phyloP scores from a whole-genome alignment of 2,113 vertebrate species.

The Sceloporus undulatus region DNA sequence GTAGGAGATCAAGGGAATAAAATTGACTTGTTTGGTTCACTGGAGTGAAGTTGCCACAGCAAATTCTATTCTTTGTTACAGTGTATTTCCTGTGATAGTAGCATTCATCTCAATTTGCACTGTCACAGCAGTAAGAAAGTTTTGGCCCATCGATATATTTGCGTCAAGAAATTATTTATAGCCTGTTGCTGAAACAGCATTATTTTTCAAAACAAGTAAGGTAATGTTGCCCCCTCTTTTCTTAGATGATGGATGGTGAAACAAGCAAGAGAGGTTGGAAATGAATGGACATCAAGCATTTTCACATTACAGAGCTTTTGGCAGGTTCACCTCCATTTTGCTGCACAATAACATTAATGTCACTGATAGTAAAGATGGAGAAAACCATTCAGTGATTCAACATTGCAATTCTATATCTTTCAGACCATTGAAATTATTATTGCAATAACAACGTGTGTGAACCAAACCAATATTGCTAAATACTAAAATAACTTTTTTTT shows the following conservation, averaged over 20 bases:
- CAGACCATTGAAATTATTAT: not conserved
- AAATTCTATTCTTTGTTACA: conserved; percentile 37
- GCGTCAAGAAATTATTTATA: conserved; percentile 9
- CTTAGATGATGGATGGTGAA: conserved; percentile 29
- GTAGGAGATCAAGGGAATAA: conserved; percentile 11
- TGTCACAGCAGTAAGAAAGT: conserved; percentile 15
- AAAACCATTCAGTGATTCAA: not conserved
- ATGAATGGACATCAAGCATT: conserved; percentile 6
- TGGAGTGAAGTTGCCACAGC: conserved; percentile 12
- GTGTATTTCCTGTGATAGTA: not conserved
- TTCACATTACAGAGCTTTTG: not conserved
- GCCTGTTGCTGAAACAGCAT: conserved; percentile 11
- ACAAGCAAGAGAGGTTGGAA: conserved; percentile 19
- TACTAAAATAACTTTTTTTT: not conserved
- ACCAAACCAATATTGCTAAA: not conserved
- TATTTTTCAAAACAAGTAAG: conserved; percentile 18
- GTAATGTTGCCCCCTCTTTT: not conserved
- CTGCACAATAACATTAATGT: not conserved
- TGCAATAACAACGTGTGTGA: not conserved
- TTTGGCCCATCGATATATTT: not conserved
- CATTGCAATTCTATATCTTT: not conserved
- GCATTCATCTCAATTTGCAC: conserved; percentile 41
- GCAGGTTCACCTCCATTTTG: not conserved
- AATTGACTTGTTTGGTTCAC: conserved; percentile 24
- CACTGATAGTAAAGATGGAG: not conserved